A percentile compares a stretch with the other conserved stretches of the same genome.
These are phyloP conservation scores for Molorchus minor DNA, from an alignment of 2,888 invertebrate species.

Conservation along the genomic window DNA sequence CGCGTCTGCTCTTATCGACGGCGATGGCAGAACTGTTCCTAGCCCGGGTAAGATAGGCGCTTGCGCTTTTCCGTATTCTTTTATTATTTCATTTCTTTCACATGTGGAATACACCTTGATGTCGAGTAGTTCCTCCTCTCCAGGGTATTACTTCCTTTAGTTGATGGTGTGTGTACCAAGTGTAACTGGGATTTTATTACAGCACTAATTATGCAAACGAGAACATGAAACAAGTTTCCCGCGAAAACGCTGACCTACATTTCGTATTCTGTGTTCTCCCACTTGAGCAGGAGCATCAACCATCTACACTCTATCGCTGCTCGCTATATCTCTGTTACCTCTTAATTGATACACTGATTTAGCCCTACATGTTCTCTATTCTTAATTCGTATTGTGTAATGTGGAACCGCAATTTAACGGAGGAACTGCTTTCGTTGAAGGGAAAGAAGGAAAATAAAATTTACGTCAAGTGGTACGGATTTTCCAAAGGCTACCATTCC, in stretches of 20 bases:
- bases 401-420: no score
- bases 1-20: slow-evolving; percentile 53
- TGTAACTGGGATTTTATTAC: not conserved
- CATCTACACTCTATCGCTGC: no score
- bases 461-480: no score
- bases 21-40: slow-evolving; percentile 53
- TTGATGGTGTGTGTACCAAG: slow-evolving; percentile 1
- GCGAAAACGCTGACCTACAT: slow-evolving; percentile 13
- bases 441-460: no score
- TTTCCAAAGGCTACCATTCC: no score
- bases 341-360: no score
- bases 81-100: slow-evolving; percentile 51
- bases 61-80: slow-evolving; percentile 56
- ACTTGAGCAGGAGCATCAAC: no score
- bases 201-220: slow-evolving; percentile 6
- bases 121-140: slow-evolving; percentile 2
- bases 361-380: no score
- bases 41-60: slow-evolving; percentile 56
- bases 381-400: no score
- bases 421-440: no score
- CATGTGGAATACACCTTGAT: slow-evolving; percentile 4
- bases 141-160: not conserved
- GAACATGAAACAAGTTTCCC: not conserved
- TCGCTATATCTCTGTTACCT: no score
- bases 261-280: no score